These are phyloP conservation scores for Erethizon dorsatum DNA, from an alignment of 2,797 vertebrate species.

Conservation along the genomic window DNA sequence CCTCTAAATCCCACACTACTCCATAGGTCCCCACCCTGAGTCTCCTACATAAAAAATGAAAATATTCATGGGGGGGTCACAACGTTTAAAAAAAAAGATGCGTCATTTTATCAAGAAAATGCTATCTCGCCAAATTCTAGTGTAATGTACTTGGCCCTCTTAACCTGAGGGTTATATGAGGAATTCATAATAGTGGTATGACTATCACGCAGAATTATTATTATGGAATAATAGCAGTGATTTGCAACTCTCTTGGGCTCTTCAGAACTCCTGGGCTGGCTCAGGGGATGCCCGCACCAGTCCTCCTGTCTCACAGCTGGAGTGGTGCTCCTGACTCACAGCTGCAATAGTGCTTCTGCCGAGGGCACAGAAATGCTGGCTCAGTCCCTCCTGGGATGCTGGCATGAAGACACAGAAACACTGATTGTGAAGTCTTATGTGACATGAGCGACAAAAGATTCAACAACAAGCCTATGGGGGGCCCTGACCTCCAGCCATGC, in stretches of 20 bases:
- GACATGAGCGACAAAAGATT: background rate
- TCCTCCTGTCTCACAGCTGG: background rate
- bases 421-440: background rate
- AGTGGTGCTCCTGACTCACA: background rate
- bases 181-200: background rate
- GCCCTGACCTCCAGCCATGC: background rate
- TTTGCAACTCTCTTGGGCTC: background rate
- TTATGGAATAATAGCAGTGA: background rate
- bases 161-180: background rate
- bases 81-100: background rate
- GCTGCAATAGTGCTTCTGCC: background rate
- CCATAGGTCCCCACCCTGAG: background rate
- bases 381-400: background rate
- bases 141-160: background rate
- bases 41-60: background rate
- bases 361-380: background rate
- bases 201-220: background rate
- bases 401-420: background rate
- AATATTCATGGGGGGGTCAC: background rate
- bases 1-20: background rate
- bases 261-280: background rate
- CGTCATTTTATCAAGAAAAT: background rate
- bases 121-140: background rate
- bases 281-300: background rate
- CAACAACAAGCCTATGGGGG: background rate